phyloP scores from a whole-genome alignment of 2,888 invertebrate species.

The Euplagia quadripunctaria region DNA sequence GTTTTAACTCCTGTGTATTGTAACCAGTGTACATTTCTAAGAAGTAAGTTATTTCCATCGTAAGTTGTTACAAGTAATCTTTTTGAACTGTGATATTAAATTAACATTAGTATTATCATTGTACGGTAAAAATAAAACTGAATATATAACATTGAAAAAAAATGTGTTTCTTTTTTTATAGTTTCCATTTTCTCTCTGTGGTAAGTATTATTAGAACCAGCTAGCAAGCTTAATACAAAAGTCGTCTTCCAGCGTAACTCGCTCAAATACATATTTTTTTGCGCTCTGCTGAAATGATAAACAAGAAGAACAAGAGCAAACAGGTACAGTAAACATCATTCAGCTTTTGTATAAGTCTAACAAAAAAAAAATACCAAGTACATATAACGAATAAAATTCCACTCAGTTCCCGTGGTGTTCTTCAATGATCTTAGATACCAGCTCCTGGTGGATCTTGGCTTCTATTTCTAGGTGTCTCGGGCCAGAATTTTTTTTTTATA shows the following conservation, averaged over 20 bases:
- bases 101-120: constrained; percentile 77
- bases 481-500: too few species aligned
- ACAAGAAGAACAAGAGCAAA: neutral
- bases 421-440: too few species aligned
- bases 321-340: neutral
- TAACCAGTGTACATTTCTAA: constrained; percentile 55
- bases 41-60: constrained; percentile 46
- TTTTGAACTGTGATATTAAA: constrained; percentile 84
- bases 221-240: neutral
- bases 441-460: too few species aligned
- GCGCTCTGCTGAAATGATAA: neutral
- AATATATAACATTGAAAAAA: constrained; percentile 73
- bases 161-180: constrained; percentile 31
- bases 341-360: neutral
- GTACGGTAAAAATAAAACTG: constrained; percentile 73
- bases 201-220: neutral
- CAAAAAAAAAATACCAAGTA: too few species aligned
- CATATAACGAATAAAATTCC: too few species aligned
- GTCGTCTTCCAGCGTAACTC: neutral
- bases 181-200: neutral
- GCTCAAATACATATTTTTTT: neutral
- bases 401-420: too few species aligned
- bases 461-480: too few species aligned
- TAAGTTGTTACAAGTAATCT: constrained; percentile 63
- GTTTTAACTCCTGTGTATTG: constrained; percentile 38